A percentile compares a stretch with the other conserved stretches of the same genome.
Evolutionary conservation across 1,140 invertebrate species (phyloP).

Genomic region (Chironomus striatipennis): DNA sequence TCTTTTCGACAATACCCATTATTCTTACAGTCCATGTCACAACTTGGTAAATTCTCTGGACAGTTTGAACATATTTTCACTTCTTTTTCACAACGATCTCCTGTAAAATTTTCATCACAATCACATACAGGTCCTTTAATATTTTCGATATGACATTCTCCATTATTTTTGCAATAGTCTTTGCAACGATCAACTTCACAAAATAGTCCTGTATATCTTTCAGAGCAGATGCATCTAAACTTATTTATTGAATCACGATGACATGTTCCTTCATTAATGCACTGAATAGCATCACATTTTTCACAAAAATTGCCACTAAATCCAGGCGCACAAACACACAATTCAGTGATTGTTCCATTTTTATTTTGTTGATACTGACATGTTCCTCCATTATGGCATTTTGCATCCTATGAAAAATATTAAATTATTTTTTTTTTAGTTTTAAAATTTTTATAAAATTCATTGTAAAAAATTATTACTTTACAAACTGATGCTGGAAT

Average conservation of each 20-base stretch:
- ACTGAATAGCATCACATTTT: conserved; percentile 36
- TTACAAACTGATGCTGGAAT: conserved; percentile 44
- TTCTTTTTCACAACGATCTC: conserved; percentile 37
- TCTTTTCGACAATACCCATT: conserved; percentile 46
- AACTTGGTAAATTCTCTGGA: not conserved
- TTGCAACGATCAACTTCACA: conserved; percentile 49
- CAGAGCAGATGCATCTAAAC: conserved; percentile 47
- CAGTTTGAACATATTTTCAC: not conserved
- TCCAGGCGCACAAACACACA: conserved; percentile 35
- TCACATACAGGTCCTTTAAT: conserved; percentile 31
- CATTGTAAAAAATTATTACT: no score
- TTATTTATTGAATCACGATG: conserved; percentile 36
- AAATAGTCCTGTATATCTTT: conserved; percentile 40
- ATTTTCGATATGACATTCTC: conserved; percentile 31
- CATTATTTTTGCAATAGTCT: conserved; percentile 49
- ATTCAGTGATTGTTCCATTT: conserved; percentile 31
- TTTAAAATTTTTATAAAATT: no score
- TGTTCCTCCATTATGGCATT: conserved; percentile 37
- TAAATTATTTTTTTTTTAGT: conserved; percentile 18
- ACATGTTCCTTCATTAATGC: conserved; percentile 38
- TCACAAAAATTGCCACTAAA: conserved; percentile 38
- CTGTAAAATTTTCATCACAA: conserved; percentile 33
- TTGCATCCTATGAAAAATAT: conserved; percentile 27
- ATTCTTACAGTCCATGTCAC: conserved; percentile 50
- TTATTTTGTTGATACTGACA: conserved; percentile 32